Conservation (phyloP, 2,888 invertebrate genomes). For the Tinea pellionella region DNA sequence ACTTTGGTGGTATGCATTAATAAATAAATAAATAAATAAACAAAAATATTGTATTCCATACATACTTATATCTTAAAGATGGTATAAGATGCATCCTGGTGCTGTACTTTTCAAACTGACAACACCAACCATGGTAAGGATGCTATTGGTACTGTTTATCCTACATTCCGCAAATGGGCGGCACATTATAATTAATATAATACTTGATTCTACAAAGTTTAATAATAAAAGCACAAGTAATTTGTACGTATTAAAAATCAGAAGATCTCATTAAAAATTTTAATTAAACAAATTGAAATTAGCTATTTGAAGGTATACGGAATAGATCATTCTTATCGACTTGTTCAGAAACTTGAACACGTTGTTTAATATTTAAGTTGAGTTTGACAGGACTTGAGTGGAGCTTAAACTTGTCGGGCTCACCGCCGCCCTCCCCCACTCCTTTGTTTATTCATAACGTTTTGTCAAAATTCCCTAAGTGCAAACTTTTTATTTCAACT, state of each 20-base stretch:
- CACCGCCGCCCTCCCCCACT: slow-evolving; percentile 17
- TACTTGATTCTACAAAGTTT: too few relatives aligned
- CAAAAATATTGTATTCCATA: too few relatives aligned
- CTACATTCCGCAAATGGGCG: too few relatives aligned
- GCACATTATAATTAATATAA: too few relatives aligned
- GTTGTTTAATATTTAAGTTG: slow-evolving; percentile 37
- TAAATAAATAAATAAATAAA: too few relatives aligned
- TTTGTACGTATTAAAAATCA: neutral
- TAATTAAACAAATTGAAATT: neutral
- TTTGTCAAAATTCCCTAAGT: slow-evolving; percentile 30
- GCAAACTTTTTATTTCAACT: slow-evolving; percentile 32
- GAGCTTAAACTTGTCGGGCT: slow-evolving; percentile 7
- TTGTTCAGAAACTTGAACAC: slow-evolving; percentile 9
- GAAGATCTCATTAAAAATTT: neutral
- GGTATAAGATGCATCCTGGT: too few relatives aligned
- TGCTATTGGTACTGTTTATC: too few relatives aligned
- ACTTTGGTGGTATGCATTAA: neutral
- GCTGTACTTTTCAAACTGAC: too few relatives aligned
- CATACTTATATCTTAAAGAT: too few relatives aligned
- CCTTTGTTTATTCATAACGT: slow-evolving; percentile 42
- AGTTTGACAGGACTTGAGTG: slow-evolving; percentile 23
- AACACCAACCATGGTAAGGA: too few relatives aligned
- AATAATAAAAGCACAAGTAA: too few relatives aligned
- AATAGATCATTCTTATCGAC: slow-evolving; percentile 6
- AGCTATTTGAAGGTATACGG: neutral